Percentiles rank a stretch among this genome's conserved stretches.
Evolutionary conservation across 2,113 vertebrate species (phyloP).

Genomic region (Burhinus bistriatus): DNA sequence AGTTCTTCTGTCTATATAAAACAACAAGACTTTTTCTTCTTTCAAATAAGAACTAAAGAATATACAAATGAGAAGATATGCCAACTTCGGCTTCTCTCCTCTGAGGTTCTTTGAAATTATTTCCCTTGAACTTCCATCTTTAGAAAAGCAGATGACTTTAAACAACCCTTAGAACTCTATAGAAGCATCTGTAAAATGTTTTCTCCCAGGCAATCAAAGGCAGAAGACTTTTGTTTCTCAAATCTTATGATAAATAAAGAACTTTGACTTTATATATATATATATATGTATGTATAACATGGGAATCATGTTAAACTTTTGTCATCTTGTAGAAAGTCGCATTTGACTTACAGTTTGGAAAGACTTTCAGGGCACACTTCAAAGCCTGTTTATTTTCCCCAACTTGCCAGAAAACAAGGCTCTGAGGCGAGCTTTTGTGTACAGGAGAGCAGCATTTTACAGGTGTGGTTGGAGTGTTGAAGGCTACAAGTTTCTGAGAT

Average conservation of each 20-base stretch:
- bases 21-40: background rate
- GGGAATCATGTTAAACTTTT: background rate
- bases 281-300: background rate
- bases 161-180: conserved; percentile 51
- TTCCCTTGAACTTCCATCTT: conserved; percentile 60
- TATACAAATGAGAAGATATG: conserved; percentile 35
- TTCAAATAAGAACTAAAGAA: conserved; percentile 1
- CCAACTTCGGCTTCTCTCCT: background rate
- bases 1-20: background rate
- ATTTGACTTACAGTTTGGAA: background rate
- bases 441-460: background rate
- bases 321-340: background rate
- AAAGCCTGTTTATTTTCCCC: conserved; percentile 22
- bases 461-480: background rate
- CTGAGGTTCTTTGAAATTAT: conserved; percentile 58
- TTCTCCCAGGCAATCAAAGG: conserved; percentile 56
- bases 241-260: conserved; percentile 52
- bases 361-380: background rate
- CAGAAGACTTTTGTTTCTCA: conserved; percentile 30
- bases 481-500: background rate
- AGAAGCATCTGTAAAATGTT: conserved; percentile 44
- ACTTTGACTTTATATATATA: background rate
- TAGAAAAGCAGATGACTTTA: conserved; percentile 45
- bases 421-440: background rate
- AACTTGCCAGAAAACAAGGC: background rate